Evolutionary conservation across 2,113 vertebrate genomes (phyloP), one percentile per base, ranked within the genome.

Genomic region (Toxostoma redivivum): DNA sequence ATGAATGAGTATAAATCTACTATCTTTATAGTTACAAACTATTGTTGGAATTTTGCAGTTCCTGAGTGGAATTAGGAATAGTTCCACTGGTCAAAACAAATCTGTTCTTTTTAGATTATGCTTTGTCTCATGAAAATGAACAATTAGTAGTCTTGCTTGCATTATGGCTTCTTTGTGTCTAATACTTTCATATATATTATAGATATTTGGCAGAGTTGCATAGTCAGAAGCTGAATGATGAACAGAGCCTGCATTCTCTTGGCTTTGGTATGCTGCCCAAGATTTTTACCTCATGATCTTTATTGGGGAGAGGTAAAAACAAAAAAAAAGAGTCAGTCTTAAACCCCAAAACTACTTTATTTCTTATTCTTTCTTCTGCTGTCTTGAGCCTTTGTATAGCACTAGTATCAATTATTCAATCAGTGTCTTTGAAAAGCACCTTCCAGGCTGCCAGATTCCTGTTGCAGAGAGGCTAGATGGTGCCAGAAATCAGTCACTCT

Each of bases 401-500:
- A 61, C 40, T 76, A 92, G 61, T 89, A 95, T 89, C 86, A 91
- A 57, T 85, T 76, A 76, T 81, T 94, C 86, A 71, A 88, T 94
- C 91, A 94, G 25, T 4, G 4, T 79, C 84, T 94, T 71, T 96
- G 84, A 92, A 92, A 92, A 91, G 81, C 57, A 81, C 66, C 85
- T 94, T 71, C 70, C 66, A 91, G 40, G 50, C 89, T 97, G 94
- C 93, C 94, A 95, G 94, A 76, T 92, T 84, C 54, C 53, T 60
- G 57, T 79, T 87, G 92, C 45, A 90, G 81, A 89, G 73, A 85
- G 87, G 45, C 7, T 85, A 79, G 81, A 79, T 64, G 65, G 70
- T 96, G 95, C 95, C 94, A 95, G 91, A 81, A 97, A 95, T 95
- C 94, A 95, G 87, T 95, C 93, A 95, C 62, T 94, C 76, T 47